Base-by-base conservation (phyloP, 2,888 invertebrate genomes). In the Horisme vitalbata region DNA sequence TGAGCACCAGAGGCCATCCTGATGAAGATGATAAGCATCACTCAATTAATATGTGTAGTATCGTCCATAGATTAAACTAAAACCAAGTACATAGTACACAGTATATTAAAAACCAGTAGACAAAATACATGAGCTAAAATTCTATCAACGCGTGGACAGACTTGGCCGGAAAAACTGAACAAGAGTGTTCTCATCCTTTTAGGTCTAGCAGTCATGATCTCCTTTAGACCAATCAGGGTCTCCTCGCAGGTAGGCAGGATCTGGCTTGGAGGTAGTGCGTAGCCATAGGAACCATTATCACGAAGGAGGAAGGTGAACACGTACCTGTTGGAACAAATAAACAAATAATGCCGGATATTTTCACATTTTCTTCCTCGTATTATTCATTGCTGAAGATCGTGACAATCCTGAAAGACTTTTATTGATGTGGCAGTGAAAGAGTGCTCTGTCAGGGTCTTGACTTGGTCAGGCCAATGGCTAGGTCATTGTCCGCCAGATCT, bases 231-330 rank as follows among this genome's bases (percentile, higher is more conserved):
- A 10, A 81, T 79, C 45, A 93, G 59, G 0, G 91, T 83, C 68
- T 94, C 94, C 28, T 88, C 65, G 35, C 91, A 91, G 4, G 92
- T 90, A 7, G 92, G 91, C 3, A 91, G 62, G 45, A 96, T 95
- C 63, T 93, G 90, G 0, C 83, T 72, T 0, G 92, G 71, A 0
- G 95, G 95, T 0, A 96, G 79, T 0, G 94, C 71, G 65, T 94
- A 94, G 0, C 95, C 95, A 63, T 90, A 92, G 0, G 75, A 66
- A 0, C 95, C 95, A 2, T 79, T 90, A 65, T 96, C 96, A 1
- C 94, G 85, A 0, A 95, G 76, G 0, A 73, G 57, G 9, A 86
- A 70, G 0, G 79, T 72, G 53, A 73, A 70, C 0, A 80, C 84
- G 36, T 77, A 81, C 26, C 86, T 86, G 61, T 0, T 6, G 11